Conservation (phyloP, 2,797 vertebrate species). For the Anomalospiza imberbis region DNA sequence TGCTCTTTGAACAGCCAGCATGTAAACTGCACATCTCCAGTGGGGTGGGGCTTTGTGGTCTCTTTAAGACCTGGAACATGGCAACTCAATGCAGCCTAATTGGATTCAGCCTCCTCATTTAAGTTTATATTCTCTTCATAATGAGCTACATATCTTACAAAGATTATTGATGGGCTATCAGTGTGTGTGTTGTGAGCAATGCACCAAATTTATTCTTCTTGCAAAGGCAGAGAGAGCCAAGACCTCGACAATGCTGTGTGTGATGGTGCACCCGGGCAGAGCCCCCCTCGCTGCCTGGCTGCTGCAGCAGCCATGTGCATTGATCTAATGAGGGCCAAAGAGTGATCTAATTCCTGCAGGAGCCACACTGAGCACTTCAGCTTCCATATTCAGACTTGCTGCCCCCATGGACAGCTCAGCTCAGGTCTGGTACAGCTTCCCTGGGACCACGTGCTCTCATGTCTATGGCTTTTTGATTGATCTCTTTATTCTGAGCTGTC, state of each 20-base stretch:
- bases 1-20: neutral
- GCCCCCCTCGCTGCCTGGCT: neutral
- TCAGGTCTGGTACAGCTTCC: neutral
- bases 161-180: neutral
- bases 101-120: neutral
- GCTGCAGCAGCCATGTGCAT: neutral
- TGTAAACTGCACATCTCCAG: neutral
- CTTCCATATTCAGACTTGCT: neutral
- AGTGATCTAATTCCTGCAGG: neutral
- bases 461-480: neutral
- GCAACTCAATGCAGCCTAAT: neutral
- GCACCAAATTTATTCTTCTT: neutral
- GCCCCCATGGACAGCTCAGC: neutral
- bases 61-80: neutral
- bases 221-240: neutral
- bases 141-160: neutral
- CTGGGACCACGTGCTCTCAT: neutral
- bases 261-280: neutral
- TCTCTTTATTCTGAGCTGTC: neutral
- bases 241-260: rapidly evolving
- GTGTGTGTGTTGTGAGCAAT: neutral
- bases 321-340: neutral
- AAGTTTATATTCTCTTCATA: neutral
- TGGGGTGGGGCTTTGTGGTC: neutral
- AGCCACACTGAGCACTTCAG: neutral